Conservation (phyloP, 2,113 vertebrate genomes). For the Protobothrops flavoviridis region DNA sequence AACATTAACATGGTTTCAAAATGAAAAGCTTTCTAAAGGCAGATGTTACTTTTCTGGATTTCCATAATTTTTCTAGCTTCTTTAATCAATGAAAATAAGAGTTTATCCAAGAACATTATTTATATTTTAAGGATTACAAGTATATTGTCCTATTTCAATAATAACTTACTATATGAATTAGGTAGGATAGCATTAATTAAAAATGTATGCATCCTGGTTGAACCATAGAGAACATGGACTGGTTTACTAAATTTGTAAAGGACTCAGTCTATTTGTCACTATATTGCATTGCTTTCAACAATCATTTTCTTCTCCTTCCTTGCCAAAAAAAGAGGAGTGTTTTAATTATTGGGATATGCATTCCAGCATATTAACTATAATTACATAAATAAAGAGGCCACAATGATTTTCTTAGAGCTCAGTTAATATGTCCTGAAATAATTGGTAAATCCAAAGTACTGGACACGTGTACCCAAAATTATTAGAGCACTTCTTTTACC, state of each 20-base stretch:
- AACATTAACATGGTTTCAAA: not conserved
- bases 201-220: not conserved
- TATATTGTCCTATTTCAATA: not conserved
- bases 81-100: not conserved
- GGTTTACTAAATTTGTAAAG: not conserved
- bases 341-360: not conserved
- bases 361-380: not conserved
- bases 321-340: not conserved
- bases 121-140: not conserved
- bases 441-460: not conserved
- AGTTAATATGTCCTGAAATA: not conserved
- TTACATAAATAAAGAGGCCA: not conserved
- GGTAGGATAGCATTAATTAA: not conserved
- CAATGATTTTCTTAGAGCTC: not conserved
- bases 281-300: not conserved
- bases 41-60: not conserved
- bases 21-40: not conserved
- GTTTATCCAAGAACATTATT: not conserved
- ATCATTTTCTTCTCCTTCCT: not conserved
- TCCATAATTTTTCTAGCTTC: not conserved
- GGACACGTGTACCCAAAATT: not conserved
- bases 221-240: not conserved
- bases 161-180: not conserved
- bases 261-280: not conserved
- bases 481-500: not conserved